A percentile compares a stretch with the other conserved stretches of the same genome.
phyloP scores from a whole-genome alignment of 1,140 invertebrate species.

The Medauroidea extradentata region DNA sequence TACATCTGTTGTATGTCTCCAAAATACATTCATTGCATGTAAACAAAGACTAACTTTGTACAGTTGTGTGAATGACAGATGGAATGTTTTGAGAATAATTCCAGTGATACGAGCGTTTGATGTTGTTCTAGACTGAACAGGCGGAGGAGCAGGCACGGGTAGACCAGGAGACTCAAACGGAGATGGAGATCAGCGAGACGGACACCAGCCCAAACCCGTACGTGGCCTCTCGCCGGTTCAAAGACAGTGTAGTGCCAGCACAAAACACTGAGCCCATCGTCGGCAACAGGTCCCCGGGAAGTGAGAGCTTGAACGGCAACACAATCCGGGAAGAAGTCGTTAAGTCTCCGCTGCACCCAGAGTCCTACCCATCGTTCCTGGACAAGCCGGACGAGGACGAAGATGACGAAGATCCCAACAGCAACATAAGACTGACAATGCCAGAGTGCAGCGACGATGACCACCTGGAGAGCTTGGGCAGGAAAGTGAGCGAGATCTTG shows the following conservation, averaged over 20 bases:
- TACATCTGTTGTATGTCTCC: too few species aligned
- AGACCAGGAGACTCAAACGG: constrained; percentile 65
- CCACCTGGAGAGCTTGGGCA: constrained; percentile 11
- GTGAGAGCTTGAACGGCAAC: constrained; percentile 15
- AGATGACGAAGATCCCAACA: constrained; percentile 8
- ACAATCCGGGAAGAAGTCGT: constrained; percentile 15
- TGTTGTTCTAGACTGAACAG: neutral
- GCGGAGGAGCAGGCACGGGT: constrained; percentile 29
- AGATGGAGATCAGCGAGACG: constrained; percentile 54
- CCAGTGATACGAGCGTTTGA: too few species aligned
- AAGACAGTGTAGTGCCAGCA: neutral
- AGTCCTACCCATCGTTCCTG: constrained; percentile 11
- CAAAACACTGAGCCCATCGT: neutral
- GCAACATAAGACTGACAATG: constrained; percentile 8
- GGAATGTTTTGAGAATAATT: too few species aligned
- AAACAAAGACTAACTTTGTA: too few species aligned
- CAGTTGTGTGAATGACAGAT: too few species aligned
- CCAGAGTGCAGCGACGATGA: constrained; percentile 15
- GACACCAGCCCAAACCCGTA: constrained; percentile 44
- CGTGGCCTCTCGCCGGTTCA: neutral
- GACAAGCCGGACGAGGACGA: constrained; percentile 20
- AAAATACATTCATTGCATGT: too few species aligned
- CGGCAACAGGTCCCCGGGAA: neutral
- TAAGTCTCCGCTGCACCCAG: neutral
- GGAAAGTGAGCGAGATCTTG: constrained; percentile 16